Conservation (phyloP, 2,113 vertebrate genomes). For the Psittacula cyanocephala region DNA sequence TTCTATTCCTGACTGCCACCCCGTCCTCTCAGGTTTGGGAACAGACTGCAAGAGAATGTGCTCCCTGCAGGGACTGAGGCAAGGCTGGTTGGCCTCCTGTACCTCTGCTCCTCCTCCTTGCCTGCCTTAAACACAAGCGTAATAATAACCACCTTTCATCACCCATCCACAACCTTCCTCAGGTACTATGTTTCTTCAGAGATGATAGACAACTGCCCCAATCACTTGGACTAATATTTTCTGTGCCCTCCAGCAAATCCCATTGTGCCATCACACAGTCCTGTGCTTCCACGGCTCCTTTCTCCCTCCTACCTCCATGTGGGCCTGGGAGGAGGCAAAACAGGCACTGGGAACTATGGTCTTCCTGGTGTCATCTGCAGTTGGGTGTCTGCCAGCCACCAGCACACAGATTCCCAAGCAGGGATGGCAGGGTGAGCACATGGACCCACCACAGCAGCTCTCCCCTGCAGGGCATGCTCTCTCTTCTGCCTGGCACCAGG, state of each 20-base stretch:
- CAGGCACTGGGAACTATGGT: background rate
- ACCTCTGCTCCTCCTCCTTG: background rate
- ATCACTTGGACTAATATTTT: background rate
- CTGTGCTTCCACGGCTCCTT: background rate
- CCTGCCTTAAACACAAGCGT: background rate
- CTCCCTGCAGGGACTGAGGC: background rate
- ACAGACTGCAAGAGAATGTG: background rate
- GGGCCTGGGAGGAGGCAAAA: background rate
- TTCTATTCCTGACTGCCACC: background rate
- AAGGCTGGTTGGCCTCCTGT: background rate
- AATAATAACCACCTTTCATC: background rate
- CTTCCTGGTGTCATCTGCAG: background rate
- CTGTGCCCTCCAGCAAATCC: background rate
- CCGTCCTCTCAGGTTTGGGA: background rate
- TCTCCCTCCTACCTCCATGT: background rate
- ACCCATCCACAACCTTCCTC: background rate
- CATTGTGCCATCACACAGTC: accelerated
- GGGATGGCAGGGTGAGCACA: background rate
- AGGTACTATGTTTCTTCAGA: accelerated
- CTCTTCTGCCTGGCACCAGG: background rate
- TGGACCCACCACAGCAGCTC: background rate
- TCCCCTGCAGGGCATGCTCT: accelerated
- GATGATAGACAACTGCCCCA: background rate
- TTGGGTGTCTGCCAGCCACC: background rate
- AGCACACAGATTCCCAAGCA: background rate